phyloP scores from a whole-genome alignment of 2,113 vertebrate genomes.

The Corvus cornix region DNA sequence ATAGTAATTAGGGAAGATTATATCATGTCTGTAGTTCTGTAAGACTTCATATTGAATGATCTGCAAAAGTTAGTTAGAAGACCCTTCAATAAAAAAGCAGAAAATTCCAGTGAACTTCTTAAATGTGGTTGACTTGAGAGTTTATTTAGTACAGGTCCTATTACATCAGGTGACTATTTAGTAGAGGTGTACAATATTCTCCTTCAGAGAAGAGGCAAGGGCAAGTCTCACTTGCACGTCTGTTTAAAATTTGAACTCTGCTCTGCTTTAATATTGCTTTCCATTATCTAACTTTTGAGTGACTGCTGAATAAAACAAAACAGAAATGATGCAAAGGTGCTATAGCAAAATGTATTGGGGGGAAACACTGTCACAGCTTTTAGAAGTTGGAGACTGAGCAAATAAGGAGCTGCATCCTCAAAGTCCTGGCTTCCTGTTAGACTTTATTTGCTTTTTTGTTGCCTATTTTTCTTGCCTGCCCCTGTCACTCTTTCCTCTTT shows the following conservation, averaged over 20 bases:
- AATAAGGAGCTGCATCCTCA: background rate
- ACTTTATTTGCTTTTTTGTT: background rate
- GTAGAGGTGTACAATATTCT: background rate
- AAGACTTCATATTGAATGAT: background rate
- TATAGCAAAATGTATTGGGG: background rate
- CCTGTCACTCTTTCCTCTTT: background rate
- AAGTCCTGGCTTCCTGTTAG: background rate
- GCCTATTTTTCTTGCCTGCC: background rate
- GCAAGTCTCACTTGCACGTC: background rate
- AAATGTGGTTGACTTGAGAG: background rate
- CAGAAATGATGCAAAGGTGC: background rate
- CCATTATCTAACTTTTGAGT: background rate
- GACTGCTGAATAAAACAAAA: background rate
- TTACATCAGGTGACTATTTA: background rate
- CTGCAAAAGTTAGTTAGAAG: background rate
- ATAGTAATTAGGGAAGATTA: slow-evolving; percentile 5
- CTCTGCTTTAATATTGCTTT: background rate
- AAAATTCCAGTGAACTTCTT: background rate
- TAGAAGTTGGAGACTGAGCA: background rate
- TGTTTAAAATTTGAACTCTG: background rate
- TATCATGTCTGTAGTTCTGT: background rate
- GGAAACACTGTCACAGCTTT: background rate
- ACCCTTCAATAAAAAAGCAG: background rate
- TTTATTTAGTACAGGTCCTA: background rate
- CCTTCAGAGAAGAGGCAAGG: background rate